Evolutionary conservation across 2,113 vertebrate species (phyloP), one percentile per base, ranked within the genome.

Genomic region (Oenanthe oenanthe): DNA sequence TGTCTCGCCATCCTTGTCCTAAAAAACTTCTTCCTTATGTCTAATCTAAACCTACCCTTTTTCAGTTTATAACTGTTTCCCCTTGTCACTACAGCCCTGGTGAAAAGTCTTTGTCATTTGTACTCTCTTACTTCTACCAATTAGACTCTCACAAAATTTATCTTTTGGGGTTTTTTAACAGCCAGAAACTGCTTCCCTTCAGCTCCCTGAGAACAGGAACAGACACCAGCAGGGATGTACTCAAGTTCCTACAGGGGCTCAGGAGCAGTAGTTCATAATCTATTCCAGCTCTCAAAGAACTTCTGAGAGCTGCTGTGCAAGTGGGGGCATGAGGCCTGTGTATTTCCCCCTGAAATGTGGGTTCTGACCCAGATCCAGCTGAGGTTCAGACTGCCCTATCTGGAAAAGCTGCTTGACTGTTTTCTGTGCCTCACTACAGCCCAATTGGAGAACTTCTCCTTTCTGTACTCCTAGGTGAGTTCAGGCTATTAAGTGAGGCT

Each of bases 291-390:
- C 58, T 68, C 51, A 38, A 71, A 60, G 58, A 82, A 11, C 9
- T 53, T 60, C 12, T 11, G 17, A 72, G 82, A 56, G 5, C 38
- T 80, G 38, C 38, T 57, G 63, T 7, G 9, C 10, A 48, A 74
- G 58, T 9, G 12, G 31, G 68, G 7, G 19, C 0, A 0, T 14
- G 31, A 81, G 19, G 19, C 6, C 14, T 31, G 28, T 4, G 7
- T 47, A 36, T 13, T 36, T 22, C n/a, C 75, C 15, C 36, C 13
- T 29, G 29, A 88, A 68, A 87, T 11, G 42, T 32, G 57, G 24
- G 9, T 60, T 75, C 68, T 53, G 48, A 66, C 26, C 22, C 11
- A 77, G 19, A 93, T 43, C 12, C 10, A 58, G 31, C 47, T 1
- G 4, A 77, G 29, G 29, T 48, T 85, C 47, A 77, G 38, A 24